Base-by-base conservation (phyloP, 2,113 vertebrate species). In the Hipposideros armiger region DNA sequence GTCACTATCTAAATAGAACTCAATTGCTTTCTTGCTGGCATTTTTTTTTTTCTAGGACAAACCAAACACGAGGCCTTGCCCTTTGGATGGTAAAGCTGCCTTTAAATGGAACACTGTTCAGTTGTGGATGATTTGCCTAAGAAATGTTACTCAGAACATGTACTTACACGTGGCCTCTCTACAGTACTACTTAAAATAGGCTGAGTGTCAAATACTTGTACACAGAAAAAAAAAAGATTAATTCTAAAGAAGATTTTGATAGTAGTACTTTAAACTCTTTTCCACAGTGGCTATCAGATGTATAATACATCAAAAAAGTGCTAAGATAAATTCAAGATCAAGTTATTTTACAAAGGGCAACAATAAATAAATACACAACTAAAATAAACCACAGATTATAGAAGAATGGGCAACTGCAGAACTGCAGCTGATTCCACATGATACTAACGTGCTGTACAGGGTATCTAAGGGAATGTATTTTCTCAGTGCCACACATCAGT, bases 11-110 rank as follows among this genome's bases (percentile, higher is more conserved):
- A 88, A 95, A 82, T 47, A 92, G 50, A 96, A 81, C 32, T 69
- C 80, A 83, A 83, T 94, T 85, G 72, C 45, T 96, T 96, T 95
- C 42, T 88, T 64, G 22, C 26, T 85, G 64, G 40, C 60, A 64
- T 47, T 83, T 83, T 64, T 54, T 74, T 85, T 54, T 74, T 85
- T 24, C 32, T 83, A 73, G 16, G 58, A 85, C 45, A 95, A 70
- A 78, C 4, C 72, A 82, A 96, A 95, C 24, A 64, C n/a, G 88
- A 3, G 9, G 81, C 4, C 54, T 85, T 95, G 11, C 5, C 13
- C 54, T 94, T 84, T 84, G 85, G 22, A 88, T 72, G 11, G n/a
- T 87, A 77, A 85, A 90, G 15, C 20, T 60, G 45, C 66, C 54
- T 64, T 92, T 85, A n/a, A 85, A 76, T 73, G 47, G 52, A 73